A percentile compares a stretch with the other conserved stretches of the same genome.
Evolutionary conservation across 2,888 invertebrate genomes (phyloP).

Genomic region (Bombyx huttoni): DNA sequence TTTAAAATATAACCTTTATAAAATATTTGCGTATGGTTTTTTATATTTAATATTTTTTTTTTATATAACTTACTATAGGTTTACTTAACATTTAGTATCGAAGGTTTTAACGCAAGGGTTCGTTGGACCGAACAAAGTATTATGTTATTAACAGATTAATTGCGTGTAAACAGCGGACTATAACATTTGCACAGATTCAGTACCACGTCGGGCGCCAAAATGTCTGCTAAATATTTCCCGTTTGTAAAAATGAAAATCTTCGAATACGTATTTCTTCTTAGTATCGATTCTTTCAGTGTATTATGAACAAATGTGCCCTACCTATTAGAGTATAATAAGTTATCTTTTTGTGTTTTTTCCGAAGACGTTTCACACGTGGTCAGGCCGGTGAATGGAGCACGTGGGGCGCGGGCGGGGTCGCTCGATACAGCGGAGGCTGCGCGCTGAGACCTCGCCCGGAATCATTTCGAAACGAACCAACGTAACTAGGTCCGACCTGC

Average conservation of each 20-base stretch:
- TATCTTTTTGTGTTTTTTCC: neutral
- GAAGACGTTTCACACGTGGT: slow-evolving; percentile 16
- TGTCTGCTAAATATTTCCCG: slow-evolving; percentile 4
- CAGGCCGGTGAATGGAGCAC: slow-evolving; percentile 45
- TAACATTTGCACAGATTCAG: neutral
- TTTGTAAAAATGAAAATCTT: neutral
- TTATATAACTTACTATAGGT: too few species aligned
- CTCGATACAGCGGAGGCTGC: slow-evolving; percentile 57
- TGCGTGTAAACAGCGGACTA: neutral
- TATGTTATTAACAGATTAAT: neutral
- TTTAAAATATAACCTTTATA: neutral
- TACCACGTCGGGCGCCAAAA: slow-evolving; percentile 17
- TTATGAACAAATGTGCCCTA: neutral
- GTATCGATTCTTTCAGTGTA: neutral
- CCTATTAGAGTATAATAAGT: neutral
- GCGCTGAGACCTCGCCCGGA: slow-evolving; percentile 39
- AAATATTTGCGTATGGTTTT: too few species aligned
- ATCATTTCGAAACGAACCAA: slow-evolving; percentile 10
- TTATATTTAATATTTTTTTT: too few species aligned
- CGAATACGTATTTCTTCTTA: neutral
- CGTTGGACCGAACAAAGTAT: too few species aligned
- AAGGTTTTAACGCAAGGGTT: too few species aligned
- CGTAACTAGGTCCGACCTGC: neutral
- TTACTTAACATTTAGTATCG: neutral
- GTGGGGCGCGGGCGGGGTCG: slow-evolving; percentile 47